Conservation (phyloP, 1,140 invertebrate species). For the Plectrocnemia conspersa region DNA sequence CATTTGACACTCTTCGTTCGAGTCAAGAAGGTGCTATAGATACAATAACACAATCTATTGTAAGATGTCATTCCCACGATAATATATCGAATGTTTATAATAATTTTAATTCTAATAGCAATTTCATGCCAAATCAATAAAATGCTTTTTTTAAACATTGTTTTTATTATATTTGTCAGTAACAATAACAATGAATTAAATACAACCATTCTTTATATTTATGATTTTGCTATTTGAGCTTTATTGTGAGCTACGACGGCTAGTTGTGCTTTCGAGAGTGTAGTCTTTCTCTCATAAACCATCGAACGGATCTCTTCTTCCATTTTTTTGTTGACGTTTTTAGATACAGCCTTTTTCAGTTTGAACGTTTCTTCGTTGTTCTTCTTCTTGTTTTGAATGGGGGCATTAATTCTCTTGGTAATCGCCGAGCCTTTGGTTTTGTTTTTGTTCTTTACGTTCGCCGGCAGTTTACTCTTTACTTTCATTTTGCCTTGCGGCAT, state of each 20-base stretch:
- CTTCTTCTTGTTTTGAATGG: constrained; percentile 54
- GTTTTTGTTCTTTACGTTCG: constrained; percentile 44
- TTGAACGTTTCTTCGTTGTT: constrained; percentile 51
- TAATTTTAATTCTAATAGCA: background rate
- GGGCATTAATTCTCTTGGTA: constrained; percentile 50
- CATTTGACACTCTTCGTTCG: background rate
- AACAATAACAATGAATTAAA: background rate
- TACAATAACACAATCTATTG: background rate
- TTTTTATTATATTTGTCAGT: background rate
- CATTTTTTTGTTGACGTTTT: constrained; percentile 54
- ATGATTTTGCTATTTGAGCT: constrained; percentile 28
- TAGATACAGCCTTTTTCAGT: constrained; percentile 55
- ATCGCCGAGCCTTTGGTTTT: constrained; percentile 42
- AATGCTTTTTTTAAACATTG: background rate
- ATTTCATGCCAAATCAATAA: background rate
- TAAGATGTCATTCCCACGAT: constrained; percentile 1
- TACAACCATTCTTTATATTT: background rate
- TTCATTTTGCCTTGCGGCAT: constrained; percentile 58
- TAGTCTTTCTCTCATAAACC: constrained; percentile 46
- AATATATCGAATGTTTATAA: background rate
- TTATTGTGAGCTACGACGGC: constrained; percentile 37
- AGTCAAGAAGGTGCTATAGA: background rate
- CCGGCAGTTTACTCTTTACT: constrained; percentile 51
- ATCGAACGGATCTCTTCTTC: constrained; percentile 54
- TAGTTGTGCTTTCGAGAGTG: constrained; percentile 43